phyloP scores from a whole-genome alignment of 2,797 vertebrate genomes.

The Aldrovandia affinis region DNA sequence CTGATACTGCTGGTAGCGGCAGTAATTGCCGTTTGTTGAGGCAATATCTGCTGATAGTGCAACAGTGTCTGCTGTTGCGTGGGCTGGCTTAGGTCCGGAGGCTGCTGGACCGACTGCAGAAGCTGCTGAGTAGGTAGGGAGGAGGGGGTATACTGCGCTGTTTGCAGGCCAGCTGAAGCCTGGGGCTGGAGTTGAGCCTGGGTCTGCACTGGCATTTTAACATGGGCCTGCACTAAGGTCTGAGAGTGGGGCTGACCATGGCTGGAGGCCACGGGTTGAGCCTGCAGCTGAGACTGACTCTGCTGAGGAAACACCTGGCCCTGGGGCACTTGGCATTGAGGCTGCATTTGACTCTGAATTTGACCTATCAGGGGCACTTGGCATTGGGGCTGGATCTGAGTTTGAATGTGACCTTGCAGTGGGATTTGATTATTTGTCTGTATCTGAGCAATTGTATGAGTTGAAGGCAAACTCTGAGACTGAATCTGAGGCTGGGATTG shows the following conservation, averaged over 20 bases:
- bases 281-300: conserved; percentile 37
- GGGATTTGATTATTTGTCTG: conserved; percentile 43
- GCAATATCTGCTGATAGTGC: conserved; percentile 67
- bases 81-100: conserved; percentile 57
- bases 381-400: conserved; percentile 37
- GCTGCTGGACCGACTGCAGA: conserved; percentile 54
- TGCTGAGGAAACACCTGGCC: conserved; percentile 23
- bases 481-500: conserved; percentile 30
- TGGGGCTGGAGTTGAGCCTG: conserved; percentile 52
- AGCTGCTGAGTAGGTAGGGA: conserved; percentile 61
- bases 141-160: conserved; percentile 57
- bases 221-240: conserved; percentile 20
- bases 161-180: conserved; percentile 51
- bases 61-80: conserved; percentile 56
- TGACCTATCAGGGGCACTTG: conserved; percentile 17
- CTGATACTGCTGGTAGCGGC: conserved; percentile 49
- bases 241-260: conserved; percentile 15
- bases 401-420: conserved; percentile 30
- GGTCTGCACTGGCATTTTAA: conserved; percentile 47
- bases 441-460: conserved; percentile 37
- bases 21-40: conserved; percentile 56
- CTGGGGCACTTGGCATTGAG: conserved; percentile 42
- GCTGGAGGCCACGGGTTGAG: neutral
- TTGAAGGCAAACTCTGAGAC: conserved; percentile 37
- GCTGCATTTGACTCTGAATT: conserved; percentile 32